Base-by-base conservation (phyloP, 2,888 invertebrate species). In the Chrysomela aeneicollis region DNA sequence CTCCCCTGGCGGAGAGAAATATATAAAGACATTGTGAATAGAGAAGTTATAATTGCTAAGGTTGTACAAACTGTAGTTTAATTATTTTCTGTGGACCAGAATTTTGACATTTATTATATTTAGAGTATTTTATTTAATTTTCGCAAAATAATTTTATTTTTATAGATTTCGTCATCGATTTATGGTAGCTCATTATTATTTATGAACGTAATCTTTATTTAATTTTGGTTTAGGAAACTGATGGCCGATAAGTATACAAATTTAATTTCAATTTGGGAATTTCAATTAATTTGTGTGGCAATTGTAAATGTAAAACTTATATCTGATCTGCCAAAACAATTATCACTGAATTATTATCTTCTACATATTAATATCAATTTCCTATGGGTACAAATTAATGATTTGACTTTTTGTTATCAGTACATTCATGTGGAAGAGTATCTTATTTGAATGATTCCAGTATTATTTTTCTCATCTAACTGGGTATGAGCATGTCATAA, bases 11-110 rank as follows among this genome's bases (percentile, higher is more conserved):
- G n/a, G n/a, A n/a, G 49, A 63, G 57, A 70, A 72, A 70, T 66
- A 66, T 70, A 72, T 70, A 74, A 76, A 75, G 74, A 76, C 76
- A 75, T 69, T 76, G 76, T 76, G 74, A 75, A 75, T 75, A 75
- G 66, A 63, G 37, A 66, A 66, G 71, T 68, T 69, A 67, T 67
- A 68, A 59, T 53, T 66, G 61, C 64, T 70, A 73, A 72, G 73
- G 69, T 74, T 76, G 76, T 76, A 76, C 74, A 76, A 73, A 58
- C 15, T 64, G 65, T 73, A 74, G 71, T 68, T 70, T 69, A 74
- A 73, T 71, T 72, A 69, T 66, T 70, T 67, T 70, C 68, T 70
- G 70, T 59, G 70, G 70, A 66, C 70, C 66, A 69, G 63, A 69
- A 67, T 67, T 26, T 68, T 68, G 63, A 66, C 55, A 37, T 57